Conservation (phyloP, 2,797 vertebrate species). For the Phrynocephalus vlangalii region DNA sequence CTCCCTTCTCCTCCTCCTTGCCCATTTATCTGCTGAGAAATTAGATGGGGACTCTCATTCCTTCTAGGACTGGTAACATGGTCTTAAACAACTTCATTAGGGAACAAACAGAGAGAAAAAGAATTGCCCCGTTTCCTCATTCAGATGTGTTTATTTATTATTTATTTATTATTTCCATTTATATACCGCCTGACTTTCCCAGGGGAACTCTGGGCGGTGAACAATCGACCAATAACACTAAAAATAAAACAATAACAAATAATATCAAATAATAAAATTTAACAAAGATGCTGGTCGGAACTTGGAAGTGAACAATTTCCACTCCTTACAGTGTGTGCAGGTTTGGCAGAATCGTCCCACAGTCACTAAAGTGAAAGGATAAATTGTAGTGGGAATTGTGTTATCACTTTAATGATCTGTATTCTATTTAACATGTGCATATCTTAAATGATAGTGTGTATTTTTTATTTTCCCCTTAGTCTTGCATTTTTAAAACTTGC, state of each 20-base stretch:
- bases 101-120: too few relatives aligned
- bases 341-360: neutral
- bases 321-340: neutral
- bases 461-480: too few relatives aligned
- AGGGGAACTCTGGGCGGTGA: too few relatives aligned
- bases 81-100: neutral
- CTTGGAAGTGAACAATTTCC: neutral
- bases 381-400: neutral
- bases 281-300: neutral
- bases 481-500: too few relatives aligned
- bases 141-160: constrained; percentile 15
- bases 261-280: too few relatives aligned
- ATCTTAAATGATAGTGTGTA: too few relatives aligned
- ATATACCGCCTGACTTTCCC: too few relatives aligned
- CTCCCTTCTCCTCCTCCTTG: too few relatives aligned
- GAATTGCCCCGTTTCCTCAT: constrained; percentile 5
- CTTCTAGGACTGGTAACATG: neutral
- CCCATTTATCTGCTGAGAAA: neutral
- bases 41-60: neutral
- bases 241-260: neutral
- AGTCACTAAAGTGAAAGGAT: neutral
- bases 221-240: too few relatives aligned
- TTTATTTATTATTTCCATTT: too few relatives aligned
- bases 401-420: too few relatives aligned
- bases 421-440: too few relatives aligned